Evolutionary conservation across 1,140 invertebrate species (phyloP), one percentile per base, ranked within the genome.

Genomic region (Zaprionus tsacasi): DNA sequence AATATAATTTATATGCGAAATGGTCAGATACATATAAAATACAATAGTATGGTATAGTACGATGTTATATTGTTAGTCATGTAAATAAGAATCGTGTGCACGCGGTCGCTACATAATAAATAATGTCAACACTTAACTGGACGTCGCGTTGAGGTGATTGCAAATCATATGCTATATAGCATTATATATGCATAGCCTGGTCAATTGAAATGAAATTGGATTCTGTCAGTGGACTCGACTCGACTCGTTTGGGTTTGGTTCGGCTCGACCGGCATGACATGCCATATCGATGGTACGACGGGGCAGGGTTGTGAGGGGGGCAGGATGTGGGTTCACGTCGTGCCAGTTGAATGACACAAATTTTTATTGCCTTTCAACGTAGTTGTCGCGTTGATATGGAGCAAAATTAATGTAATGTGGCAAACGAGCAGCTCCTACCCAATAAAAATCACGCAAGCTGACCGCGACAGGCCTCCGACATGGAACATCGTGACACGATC

Each of bases 131-230:
- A 87, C 83, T 87, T 88, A 88, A 71, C 59, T 45, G 40, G 40
- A 45, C 40, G 40, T 57, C 50, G 69, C 63, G 57, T 56, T 68
- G 66, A 59, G 63, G 69, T 45, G 82, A 76, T 66, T 74, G 77
- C 83, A 87, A 88, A 87, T 88, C 82, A 82, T 87, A 82, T 87
- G 71, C 82, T 68, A 79, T 67, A 70, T 64, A 70, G 45, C 82
- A 86, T 86, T 86, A 86, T 80, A 80, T 88, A 87, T 87, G 82
- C 82, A 87, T 87, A 83, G 83, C 64, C 80, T 79, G 82, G 82
- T 87, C 82, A 88, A 87, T 87, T 82, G 83, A 87, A 88, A 87
- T 83, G 83, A 82, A 87, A 87, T 87, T 87, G 82, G 82, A 87
- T 87, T 88, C 82, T 88, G 83, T 88, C 82, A 57, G 45, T 12